A percentile compares a stretch with the other conserved stretches of the same genome.
Conservation (phyloP, 2,113 vertebrate genomes). For the Salminus brasiliensis region DNA sequence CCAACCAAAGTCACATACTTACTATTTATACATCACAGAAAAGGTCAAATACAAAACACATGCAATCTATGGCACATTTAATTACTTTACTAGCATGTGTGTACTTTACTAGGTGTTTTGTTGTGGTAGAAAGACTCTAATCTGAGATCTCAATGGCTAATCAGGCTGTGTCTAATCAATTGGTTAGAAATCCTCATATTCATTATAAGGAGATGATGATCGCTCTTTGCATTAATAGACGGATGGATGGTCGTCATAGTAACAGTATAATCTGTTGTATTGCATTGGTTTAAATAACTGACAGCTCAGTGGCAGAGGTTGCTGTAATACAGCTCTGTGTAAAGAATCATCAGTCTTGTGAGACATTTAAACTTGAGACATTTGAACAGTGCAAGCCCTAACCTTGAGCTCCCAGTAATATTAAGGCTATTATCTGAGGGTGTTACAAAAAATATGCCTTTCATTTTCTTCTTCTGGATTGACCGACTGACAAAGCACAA, state of each 20-base stretch:
- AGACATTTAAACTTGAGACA: not conserved
- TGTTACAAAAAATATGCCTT: not conserved
- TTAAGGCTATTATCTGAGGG: too few species aligned
- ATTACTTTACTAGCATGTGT: too few species aligned
- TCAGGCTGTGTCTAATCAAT: not conserved
- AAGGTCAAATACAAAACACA: too few species aligned
- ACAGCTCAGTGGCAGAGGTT: not conserved
- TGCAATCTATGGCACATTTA: too few species aligned
- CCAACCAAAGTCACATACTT: too few species aligned
- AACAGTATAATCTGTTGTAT: not conserved
- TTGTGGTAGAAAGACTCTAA: not conserved
- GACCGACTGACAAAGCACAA: too few species aligned
- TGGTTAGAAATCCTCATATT: not conserved
- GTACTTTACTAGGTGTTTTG: too few species aligned
- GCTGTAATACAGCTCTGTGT: not conserved
- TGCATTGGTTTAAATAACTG: not conserved
- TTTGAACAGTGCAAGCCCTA: not conserved
- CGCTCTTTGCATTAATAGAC: not conserved
- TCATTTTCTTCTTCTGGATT: not conserved
- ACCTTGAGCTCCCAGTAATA: not conserved
- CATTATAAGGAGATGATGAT: not conserved
- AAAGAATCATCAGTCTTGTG: not conserved
- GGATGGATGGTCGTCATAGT: slow-evolving; percentile 11
- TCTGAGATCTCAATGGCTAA: too few species aligned
- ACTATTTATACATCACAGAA: too few species aligned